Evolutionary conservation across 2,888 invertebrate species (phyloP).

Genomic region (Pristionchus mayeri): DNA sequence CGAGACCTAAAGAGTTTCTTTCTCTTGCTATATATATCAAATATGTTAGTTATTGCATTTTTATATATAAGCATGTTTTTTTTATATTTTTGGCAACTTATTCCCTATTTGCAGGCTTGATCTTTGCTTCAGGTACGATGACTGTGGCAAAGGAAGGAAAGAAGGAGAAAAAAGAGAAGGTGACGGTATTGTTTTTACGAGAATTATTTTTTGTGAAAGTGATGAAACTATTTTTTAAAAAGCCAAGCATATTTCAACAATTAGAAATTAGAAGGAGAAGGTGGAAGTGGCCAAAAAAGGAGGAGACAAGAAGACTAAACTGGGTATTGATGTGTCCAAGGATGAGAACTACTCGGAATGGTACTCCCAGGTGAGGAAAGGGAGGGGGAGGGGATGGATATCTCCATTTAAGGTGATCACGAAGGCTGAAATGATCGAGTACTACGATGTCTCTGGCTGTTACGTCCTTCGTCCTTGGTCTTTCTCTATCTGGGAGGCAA

Average conservation of each 20-base stretch:
- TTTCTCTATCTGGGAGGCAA: slow-evolving; percentile 93
- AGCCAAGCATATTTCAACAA: slow-evolving; percentile 81
- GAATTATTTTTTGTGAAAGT: slow-evolving; percentile 71
- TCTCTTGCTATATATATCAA: too few species aligned
- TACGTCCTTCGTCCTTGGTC: slow-evolving; percentile 98
- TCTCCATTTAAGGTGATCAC: slow-evolving; percentile 81
- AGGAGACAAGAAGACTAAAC: slow-evolving; percentile 87
- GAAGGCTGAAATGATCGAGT: slow-evolving; percentile 97
- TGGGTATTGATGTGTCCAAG: slow-evolving; percentile 94
- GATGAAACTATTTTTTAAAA: too few species aligned
- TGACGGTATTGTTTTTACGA: background rate
- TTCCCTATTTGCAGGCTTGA: too few species aligned
- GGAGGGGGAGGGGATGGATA: background rate
- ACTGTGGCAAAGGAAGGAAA: background rate
- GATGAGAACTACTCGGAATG: slow-evolving; percentile 94
- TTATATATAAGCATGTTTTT: too few species aligned
- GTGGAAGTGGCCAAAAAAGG: slow-evolving; percentile 79
- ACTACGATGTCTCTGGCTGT: slow-evolving; percentile 98
- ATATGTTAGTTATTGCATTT: too few species aligned
- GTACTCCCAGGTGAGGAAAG: slow-evolving; percentile 85
- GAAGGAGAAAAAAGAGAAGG: slow-evolving; percentile 26
- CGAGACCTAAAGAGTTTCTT: too few species aligned
- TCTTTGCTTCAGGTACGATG: background rate
- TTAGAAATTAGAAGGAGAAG: slow-evolving; percentile 83
- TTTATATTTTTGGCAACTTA: too few species aligned